These are phyloP conservation scores for Montipora foliosa DNA, from an alignment of 64 coral and sea anemone genomes.

Conservation along the genomic window DNA sequence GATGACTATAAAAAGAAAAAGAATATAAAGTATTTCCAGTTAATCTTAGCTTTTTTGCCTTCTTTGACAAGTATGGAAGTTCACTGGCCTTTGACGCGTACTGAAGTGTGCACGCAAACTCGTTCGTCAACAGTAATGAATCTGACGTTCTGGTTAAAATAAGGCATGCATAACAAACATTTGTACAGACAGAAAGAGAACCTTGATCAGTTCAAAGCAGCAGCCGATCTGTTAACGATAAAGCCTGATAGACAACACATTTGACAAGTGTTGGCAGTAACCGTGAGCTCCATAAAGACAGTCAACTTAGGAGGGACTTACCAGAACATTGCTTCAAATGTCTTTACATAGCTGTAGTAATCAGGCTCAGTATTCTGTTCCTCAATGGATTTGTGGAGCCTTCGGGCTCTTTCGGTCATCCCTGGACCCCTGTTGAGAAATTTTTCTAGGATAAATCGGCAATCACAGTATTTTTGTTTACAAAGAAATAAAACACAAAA, in stretches of 20 bases:
- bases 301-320: conserved; percentile 11
- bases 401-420: conserved; percentile 19
- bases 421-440: conserved; percentile 16
- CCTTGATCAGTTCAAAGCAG: conserved; percentile 5
- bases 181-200: conserved; percentile 1
- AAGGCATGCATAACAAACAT: conserved; percentile 16
- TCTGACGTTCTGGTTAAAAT: neutral
- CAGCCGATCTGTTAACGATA: conserved; percentile 16
- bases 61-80: neutral
- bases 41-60: neutral
- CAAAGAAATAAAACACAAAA: conserved; percentile 11
- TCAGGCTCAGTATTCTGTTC: neutral
- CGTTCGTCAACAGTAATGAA: neutral
- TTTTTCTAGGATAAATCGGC: conserved; percentile 10
- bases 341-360: neutral
- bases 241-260: neutral
- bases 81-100: neutral
- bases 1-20: conserved; percentile 23
- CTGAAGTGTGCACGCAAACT: neutral
- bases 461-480: conserved; percentile 8
- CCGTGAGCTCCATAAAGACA: neutral
- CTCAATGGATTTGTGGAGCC: neutral
- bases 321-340: neutral
- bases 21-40: neutral
- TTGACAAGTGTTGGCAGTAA: neutral